Conservation (phyloP, 2,797 vertebrate genomes). For the Urosaurus nigricauda region DNA sequence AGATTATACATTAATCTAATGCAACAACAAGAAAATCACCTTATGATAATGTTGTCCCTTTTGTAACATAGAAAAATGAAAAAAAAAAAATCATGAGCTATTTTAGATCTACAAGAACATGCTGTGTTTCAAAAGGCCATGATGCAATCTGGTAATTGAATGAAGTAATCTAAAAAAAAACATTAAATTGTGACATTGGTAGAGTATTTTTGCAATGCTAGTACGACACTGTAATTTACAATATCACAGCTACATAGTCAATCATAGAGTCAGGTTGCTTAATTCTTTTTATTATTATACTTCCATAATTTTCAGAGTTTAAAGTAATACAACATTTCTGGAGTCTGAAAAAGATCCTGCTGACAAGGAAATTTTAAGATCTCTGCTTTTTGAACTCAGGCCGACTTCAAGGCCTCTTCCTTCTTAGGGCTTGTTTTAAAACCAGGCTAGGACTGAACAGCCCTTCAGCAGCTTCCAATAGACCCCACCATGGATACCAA, state of each 20-base stretch:
- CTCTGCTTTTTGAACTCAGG: no score
- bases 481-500: no score
- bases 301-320: not conserved
- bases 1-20: not conserved
- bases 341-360: no score
- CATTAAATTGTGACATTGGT: not conserved
- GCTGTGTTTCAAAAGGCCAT: not conserved
- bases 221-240: not conserved
- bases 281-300: not conserved
- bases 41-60: not conserved
- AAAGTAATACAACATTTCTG: not conserved
- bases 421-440: no score
- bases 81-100: no score
- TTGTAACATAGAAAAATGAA: not conserved
- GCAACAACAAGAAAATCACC: not conserved
- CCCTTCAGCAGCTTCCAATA: no score
- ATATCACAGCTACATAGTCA: not conserved
- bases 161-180: not conserved
- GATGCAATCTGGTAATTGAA: conserved; percentile 15
- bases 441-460: no score
- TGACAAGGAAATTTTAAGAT: no score
- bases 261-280: not conserved
- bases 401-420: no score
- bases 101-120: not conserved
- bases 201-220: not conserved